Evolutionary conservation across 2,888 invertebrate species (phyloP), one percentile per base, ranked within the genome.

Genomic region (Dysmachus trigonus): DNA sequence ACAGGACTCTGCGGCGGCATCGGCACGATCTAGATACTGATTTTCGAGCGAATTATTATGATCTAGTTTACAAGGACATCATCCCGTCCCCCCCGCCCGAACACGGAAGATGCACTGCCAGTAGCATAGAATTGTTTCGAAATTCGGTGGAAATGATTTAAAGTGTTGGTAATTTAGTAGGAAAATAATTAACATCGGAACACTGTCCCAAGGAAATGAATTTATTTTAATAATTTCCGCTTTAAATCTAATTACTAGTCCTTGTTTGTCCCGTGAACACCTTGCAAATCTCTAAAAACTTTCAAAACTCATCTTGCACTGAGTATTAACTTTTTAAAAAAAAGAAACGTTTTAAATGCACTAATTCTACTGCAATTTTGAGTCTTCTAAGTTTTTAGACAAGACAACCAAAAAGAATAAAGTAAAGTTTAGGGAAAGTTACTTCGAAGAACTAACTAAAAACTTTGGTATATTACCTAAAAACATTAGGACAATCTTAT

Each of bases 61-160:
- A 31, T 15, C 62, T 18, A 62, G 62, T 62, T 62, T 62, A 62
- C 27, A 62, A 41, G 41, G 22, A 62, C 8, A 7, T 3, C 15
- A 0, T 6, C 47, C 47, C 7, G 2, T 8, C 38, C 8, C 8
- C 8, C 47, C 7, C 22, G 8, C 62, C 62, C 18, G 62, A 27
- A 22, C 47, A 7, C 62, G 22, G 22, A 62, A 22, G 62, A 62
- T 62, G 62, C 62, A 62, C 22, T 62, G 10, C 62, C 27, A 27
- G 62, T 10, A 4, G 27, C n/a, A 73, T 3, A 31, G 22, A 47
- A 30, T n/a, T 13, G 35, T 41, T 27, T 47, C 6, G 47, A 27
- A 77, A 47, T 41, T 77, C 47, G 77, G 77, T 77, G n/a, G 27
- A 5, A n/a, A 47, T 77, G 77, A 77, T 77, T 77, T 77, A 47